Evolutionary conservation across 2,113 vertebrate species (phyloP).

Genomic region (Centrocercus urophasianus): DNA sequence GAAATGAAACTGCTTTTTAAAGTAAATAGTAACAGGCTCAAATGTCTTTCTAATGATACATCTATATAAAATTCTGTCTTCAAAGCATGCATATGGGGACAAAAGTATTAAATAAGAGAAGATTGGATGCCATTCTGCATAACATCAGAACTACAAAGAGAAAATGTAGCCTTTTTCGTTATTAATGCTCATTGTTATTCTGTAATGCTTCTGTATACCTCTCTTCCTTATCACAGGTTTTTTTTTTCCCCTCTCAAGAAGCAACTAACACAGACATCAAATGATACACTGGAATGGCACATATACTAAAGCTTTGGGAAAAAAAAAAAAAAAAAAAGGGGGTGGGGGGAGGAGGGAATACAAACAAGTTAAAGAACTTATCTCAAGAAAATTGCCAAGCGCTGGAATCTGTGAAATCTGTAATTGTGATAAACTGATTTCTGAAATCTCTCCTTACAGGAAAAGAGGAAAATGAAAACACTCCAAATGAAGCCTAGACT

Average conservation of each 20-base stretch:
- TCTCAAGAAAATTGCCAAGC: background rate
- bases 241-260: background rate
- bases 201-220: background rate
- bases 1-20: background rate
- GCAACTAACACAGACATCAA: background rate
- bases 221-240: background rate
- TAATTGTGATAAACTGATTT: background rate
- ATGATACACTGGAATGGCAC: accelerated
- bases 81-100: background rate
- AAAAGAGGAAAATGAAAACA: background rate
- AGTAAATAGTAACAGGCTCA: background rate
- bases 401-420: background rate
- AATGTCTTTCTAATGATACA: background rate
- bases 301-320: background rate
- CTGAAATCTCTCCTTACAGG: background rate
- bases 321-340: background rate
- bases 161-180: background rate
- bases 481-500: background rate
- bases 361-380: background rate
- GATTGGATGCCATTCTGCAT: background rate
- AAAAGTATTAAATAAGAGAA: background rate
- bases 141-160: background rate
- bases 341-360: background rate
- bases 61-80: background rate
- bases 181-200: background rate